These are phyloP conservation scores for Nomada fabriciana DNA, from an alignment of 2,888 invertebrate species.

Conservation along the genomic window DNA sequence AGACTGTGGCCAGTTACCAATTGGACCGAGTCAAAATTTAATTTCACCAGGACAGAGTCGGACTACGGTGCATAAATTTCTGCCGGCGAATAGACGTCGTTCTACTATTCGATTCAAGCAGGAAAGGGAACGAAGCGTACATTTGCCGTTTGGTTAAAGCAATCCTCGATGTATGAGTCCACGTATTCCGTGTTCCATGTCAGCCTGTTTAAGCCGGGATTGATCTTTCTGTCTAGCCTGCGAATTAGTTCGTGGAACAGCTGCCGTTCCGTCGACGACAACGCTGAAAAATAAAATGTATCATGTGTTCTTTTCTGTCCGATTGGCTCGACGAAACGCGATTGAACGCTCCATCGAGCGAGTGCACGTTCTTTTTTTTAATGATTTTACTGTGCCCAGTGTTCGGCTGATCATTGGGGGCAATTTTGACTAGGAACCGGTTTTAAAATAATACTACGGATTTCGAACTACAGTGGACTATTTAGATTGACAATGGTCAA, in stretches of 20 bases:
- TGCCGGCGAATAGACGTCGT: conserved; percentile 25
- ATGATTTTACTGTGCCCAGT: too few species aligned
- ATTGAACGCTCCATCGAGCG: not conserved
- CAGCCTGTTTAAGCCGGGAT: conserved; percentile 89
- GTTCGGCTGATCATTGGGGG: not conserved
- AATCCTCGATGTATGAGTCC: conserved; percentile 90
- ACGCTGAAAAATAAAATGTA: conserved; percentile 83
- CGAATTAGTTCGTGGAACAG: conserved; percentile 91
- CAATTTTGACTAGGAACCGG: not conserved
- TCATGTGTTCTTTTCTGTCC: not conserved
- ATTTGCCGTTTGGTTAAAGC: conserved; percentile 88
- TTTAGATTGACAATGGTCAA: not conserved
- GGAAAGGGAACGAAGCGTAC: conserved; percentile 82
- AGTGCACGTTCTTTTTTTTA: not conserved
- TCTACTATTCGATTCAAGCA: not conserved
- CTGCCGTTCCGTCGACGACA: conserved; percentile 91
- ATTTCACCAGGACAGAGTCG: conserved; percentile 55
- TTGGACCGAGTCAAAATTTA: conserved; percentile 62
- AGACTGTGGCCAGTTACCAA: conserved; percentile 51
- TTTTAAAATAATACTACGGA: conserved; percentile 10
- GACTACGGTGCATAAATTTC: conserved; percentile 64
- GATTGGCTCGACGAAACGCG: not conserved
- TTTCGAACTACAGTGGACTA: too few species aligned
- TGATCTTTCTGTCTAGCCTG: conserved; percentile 87
- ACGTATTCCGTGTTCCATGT: conserved; percentile 91